Conservation (phyloP, 2,888 invertebrate species). For the Lasioglossum marginatum region DNA sequence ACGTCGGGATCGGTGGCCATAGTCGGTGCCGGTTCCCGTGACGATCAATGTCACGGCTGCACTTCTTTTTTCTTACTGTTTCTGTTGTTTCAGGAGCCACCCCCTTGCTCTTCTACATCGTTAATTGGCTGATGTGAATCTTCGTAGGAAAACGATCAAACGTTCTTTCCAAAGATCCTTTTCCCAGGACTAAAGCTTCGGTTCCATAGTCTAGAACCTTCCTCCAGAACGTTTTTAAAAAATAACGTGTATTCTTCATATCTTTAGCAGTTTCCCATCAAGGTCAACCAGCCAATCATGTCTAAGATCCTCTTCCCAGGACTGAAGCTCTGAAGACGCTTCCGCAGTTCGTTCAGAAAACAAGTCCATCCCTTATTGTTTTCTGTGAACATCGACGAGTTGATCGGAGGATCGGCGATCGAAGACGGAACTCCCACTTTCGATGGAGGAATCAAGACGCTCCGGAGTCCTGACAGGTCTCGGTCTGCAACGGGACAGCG, state of each 20-base stretch:
- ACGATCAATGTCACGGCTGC: conserved; percentile 62
- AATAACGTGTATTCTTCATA: no score
- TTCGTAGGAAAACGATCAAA: no score
- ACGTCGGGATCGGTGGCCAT: neutral
- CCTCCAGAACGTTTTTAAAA: no score
- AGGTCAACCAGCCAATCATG: neutral
- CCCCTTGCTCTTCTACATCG: neutral
- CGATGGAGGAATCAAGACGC: neutral
- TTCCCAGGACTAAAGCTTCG: no score
- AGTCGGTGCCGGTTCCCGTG: conserved; percentile 28
- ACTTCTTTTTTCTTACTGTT: neutral
- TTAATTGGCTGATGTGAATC: no score
- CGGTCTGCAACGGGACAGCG: conserved; percentile 28
- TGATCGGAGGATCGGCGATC: neutral
- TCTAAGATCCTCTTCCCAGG: neutral
- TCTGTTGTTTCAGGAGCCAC: neutral
- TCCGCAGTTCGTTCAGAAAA: neutral
- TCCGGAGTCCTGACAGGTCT: conserved; percentile 10
- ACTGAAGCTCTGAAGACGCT: neutral
- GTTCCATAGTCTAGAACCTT: no score
- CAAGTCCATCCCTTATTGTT: neutral
- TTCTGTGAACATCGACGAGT: neutral
- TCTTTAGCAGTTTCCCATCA: no score
- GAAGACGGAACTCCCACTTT: neutral
- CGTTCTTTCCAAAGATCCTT: no score